Percentiles rank a stretch among this genome's conserved stretches.
Evolutionary conservation across 2,797 vertebrate genomes (phyloP).

Genomic region (Diplodus puntazzo): DNA sequence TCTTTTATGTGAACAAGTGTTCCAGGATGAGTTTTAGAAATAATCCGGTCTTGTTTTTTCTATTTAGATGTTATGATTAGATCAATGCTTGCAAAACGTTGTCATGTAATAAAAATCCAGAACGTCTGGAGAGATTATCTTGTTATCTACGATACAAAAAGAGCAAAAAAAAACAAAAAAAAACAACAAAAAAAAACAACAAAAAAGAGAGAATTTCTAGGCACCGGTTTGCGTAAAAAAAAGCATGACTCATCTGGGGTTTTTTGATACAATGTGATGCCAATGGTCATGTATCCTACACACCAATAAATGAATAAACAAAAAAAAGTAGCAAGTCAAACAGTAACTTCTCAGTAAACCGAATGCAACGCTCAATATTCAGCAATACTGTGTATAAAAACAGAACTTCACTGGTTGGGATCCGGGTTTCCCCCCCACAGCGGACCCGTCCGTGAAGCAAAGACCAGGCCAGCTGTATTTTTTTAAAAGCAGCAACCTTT

Average conservation of each 20-base stretch:
- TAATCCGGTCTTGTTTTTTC: constrained; percentile 76
- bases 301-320: neutral
- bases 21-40: constrained; percentile 68
- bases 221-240: constrained; percentile 63
- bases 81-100: constrained; percentile 79
- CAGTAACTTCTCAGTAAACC: constrained; percentile 62
- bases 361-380: constrained; percentile 79
- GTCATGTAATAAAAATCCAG: constrained; percentile 79
- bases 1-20: constrained; percentile 57
- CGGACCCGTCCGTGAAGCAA: constrained; percentile 30
- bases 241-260: constrained; percentile 74
- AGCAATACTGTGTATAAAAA: constrained; percentile 83
- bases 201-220: constrained; percentile 40
- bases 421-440: constrained; percentile 12
- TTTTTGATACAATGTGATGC: constrained; percentile 76
- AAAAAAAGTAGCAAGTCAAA: constrained; percentile 59
- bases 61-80: constrained; percentile 80
- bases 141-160: constrained; percentile 65
- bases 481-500: constrained; percentile 58
- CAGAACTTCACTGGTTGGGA: constrained; percentile 40
- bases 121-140: constrained; percentile 67
- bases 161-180: constrained; percentile 49
- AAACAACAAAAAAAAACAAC: constrained; percentile 11
- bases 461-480: constrained; percentile 64
- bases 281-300: constrained; percentile 64